Conservation (phyloP, 2,888 invertebrate species). For the Chesias legatella region DNA sequence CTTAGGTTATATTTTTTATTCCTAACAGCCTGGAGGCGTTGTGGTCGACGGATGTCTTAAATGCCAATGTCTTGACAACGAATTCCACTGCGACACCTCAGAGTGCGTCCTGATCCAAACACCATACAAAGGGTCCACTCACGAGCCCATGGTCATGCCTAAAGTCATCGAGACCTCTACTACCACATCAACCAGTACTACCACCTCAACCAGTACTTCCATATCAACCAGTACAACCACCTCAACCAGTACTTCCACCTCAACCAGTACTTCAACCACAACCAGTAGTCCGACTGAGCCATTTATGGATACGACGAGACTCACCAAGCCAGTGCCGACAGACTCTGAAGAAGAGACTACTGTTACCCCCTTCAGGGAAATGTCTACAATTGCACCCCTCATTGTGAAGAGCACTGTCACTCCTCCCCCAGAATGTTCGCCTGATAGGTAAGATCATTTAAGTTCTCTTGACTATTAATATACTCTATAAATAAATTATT, state of each 20-base stretch:
- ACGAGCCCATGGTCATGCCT: conserved; percentile 36
- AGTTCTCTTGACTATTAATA: too few relatives aligned
- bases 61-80: conserved; percentile 91
- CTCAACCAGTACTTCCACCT: background rate
- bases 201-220: conserved; percentile 37
- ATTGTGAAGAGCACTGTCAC: conserved; percentile 26
- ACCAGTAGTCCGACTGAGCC: too few relatives aligned
- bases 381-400: conserved; percentile 10
- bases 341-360: background rate
- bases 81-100: conserved; percentile 83
- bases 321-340: background rate
- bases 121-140: conserved; percentile 37
- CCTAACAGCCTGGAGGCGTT: conserved; percentile 84
- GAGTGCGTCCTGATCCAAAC: conserved; percentile 59
- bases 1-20: background rate
- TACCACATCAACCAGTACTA: conserved; percentile 10
- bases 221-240: conserved; percentile 43
- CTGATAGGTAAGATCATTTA: conserved; percentile 31
- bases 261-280: background rate
- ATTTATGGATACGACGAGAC: conserved; percentile 17
- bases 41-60: conserved; percentile 82
- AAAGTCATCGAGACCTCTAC: conserved; percentile 15
- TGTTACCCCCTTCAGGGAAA: background rate
- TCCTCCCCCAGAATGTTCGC: conserved; percentile 27
- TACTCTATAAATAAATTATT: too few relatives aligned